A percentile compares a stretch with the other conserved stretches of the same genome.
Conservation (phyloP, 2,888 invertebrate genomes). For the Romanomermis culicivorax region DNA sequence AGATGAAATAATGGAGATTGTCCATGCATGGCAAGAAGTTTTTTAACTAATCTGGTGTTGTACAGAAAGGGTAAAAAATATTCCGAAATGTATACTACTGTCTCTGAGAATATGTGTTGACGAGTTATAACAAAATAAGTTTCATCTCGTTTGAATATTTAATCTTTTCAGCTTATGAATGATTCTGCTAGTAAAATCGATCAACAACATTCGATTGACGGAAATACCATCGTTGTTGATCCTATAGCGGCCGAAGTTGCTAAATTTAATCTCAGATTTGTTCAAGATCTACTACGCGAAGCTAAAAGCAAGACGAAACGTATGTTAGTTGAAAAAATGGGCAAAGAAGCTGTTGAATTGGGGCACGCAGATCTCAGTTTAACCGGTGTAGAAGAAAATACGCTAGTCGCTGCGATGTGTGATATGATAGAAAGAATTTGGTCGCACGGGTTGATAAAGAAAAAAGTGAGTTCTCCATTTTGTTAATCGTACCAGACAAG, state of each 20-base stretch:
- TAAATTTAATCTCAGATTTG: constrained; percentile 91
- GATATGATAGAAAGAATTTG: constrained; percentile 88
- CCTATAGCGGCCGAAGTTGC: constrained; percentile 60
- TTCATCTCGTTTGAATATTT: too few relatives aligned
- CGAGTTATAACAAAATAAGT: too few relatives aligned
- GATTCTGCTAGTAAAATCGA: too few relatives aligned
- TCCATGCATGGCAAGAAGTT: too few relatives aligned
- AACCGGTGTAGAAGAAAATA: constrained; percentile 78
- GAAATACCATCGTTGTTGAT: neutral
- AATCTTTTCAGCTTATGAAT: too few relatives aligned
- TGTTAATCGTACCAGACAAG: too few relatives aligned
- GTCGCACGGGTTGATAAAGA: constrained; percentile 86
- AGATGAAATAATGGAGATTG: too few relatives aligned
- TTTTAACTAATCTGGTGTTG: too few relatives aligned
- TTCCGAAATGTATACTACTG: too few relatives aligned
- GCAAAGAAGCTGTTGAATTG: constrained; percentile 73
- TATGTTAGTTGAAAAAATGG: constrained; percentile 97
- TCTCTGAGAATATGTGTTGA: too few relatives aligned
- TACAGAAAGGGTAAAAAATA: too few relatives aligned
- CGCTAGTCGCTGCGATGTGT: constrained; percentile 87
- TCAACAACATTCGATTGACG: too few relatives aligned
- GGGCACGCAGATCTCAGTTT: constrained; percentile 54
- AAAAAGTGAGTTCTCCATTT: constrained; percentile 44
- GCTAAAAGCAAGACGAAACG: constrained; percentile 58
- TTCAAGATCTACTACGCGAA: constrained; percentile 80